Evolutionary conservation across 2,797 vertebrate species (phyloP), one percentile per base, ranked within the genome.

Genomic region (Harpagifer antarcticus): DNA sequence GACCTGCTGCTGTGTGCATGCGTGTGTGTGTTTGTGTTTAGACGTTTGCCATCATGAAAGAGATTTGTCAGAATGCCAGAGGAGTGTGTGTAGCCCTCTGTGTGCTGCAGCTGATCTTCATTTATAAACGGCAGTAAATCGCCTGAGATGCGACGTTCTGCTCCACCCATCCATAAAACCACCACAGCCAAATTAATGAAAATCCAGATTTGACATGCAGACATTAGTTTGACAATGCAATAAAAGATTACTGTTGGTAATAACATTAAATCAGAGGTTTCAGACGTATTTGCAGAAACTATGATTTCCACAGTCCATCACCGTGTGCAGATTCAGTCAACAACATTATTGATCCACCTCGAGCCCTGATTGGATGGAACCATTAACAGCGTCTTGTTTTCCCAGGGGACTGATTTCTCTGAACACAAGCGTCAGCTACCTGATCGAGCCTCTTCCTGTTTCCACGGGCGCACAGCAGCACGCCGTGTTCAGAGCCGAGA

Each of bases 391-490:
- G 70, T 84, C 67, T 87, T 88, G 77, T 93, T 90, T 95, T 9
- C 8, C 45, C 85, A 99, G 98, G 92, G 98, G 98, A 74, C 92
- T 99, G 71, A 96, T 99, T 68, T 52, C 91, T 9, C 20, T 99
- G 82, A 97, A 93, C 92, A 83, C 89, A 53, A 98, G 96, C 73
- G 77, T 96, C 87, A 98, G 95, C 89, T 99, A 97, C 74, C 65
- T 99, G 90, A 93, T 99, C 52, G 96, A 99, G 90, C 98, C 98
- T 0, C 88, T 96, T 70, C 89, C 94, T 0, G 43, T 88, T 64
- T 83, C 88, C 76, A 70, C 47, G 64, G 91, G 86, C 16, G 76
- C 84, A n/a, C 82, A 77, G 79, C 91, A 89, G 58, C 98, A 99
- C 67, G 94, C 94, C 2, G 94, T 99, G 80, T 97, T 97, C 92